These are phyloP conservation scores for Galerucella nymphaeae DNA, from an alignment of 2,888 invertebrate genomes.

Conservation along the genomic window DNA sequence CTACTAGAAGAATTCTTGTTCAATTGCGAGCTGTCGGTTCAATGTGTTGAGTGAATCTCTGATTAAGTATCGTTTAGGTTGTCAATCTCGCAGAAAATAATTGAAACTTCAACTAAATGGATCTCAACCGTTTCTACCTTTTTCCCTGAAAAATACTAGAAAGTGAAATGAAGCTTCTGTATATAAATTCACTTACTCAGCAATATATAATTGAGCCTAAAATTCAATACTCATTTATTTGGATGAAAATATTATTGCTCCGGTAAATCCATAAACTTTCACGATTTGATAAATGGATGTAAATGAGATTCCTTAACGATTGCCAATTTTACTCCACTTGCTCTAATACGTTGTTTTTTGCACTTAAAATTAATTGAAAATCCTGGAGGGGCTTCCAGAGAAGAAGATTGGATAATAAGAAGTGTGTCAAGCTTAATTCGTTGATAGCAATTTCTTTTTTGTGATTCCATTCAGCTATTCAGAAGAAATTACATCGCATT, in stretches of 20 bases:
- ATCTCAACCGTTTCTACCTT: too few relatives aligned
- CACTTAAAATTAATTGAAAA: conserved; percentile 27
- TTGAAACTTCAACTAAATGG: too few relatives aligned
- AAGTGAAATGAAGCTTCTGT: too few relatives aligned
- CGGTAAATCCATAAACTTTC: not conserved
- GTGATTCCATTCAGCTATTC: conserved; percentile 35
- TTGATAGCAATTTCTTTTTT: conserved; percentile 44
- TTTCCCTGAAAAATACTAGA: too few relatives aligned
- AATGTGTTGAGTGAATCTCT: too few relatives aligned
- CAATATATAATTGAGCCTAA: not conserved
- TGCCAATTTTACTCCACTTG: not conserved
- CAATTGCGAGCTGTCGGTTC: too few relatives aligned
- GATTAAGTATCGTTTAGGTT: too few relatives aligned
- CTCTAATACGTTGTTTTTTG: not conserved
- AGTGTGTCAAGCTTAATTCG: conserved; percentile 41
- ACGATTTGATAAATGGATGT: not conserved
- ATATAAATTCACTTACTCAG: too few relatives aligned
- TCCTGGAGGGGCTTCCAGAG: conserved; percentile 1
- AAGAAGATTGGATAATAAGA: conserved; percentile 16
- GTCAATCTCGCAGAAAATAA: too few relatives aligned
- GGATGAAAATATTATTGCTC: not conserved
- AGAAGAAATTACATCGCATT: conserved; percentile 44
- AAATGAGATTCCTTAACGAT: not conserved
- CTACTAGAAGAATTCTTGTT: too few relatives aligned
- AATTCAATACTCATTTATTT: not conserved